Evolutionary conservation across 2,888 invertebrate genomes (phyloP).

Genomic region (Tetranychus piercei): DNA sequence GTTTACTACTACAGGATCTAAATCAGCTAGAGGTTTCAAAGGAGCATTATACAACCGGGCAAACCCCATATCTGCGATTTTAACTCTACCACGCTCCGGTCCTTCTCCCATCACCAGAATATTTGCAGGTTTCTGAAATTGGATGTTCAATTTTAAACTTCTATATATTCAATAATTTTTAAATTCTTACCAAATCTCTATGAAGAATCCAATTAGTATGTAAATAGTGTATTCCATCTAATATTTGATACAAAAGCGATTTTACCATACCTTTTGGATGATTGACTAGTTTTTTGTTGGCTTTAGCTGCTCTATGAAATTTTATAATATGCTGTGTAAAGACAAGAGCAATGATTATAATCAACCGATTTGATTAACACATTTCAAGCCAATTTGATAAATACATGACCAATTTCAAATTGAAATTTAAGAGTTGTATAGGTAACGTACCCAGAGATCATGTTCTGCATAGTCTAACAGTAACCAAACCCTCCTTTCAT

Average conservation of each 20-base stretch:
- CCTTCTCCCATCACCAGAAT: slow-evolving; percentile 99
- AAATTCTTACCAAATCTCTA: slow-evolving; percentile 56
- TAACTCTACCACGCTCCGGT: slow-evolving; percentile 80
- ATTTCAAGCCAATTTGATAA: background rate
- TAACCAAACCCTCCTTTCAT: slow-evolving; percentile 87
- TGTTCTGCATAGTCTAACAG: slow-evolving; percentile 97
- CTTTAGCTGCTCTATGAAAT: slow-evolving; percentile 91
- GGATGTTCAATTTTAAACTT: background rate
- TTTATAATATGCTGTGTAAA: slow-evolving; percentile 73
- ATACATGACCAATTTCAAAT: slow-evolving; percentile 18
- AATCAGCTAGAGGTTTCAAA: slow-evolving; percentile 83
- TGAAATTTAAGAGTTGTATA: background rate
- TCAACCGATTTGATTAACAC: background rate
- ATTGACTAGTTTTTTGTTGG: slow-evolving; percentile 85
- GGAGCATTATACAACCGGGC: slow-evolving; percentile 94
- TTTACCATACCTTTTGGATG: slow-evolving; percentile 96
- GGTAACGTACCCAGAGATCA: slow-evolving; percentile 62
- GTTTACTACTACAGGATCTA: slow-evolving; percentile 97
- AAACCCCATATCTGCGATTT: slow-evolving; percentile 97
- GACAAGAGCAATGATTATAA: slow-evolving; percentile 14
- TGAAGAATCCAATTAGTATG: slow-evolving; percentile 98
- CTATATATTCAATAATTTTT: slow-evolving; percentile 13
- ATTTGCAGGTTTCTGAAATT: slow-evolving; percentile 76
- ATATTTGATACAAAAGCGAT: slow-evolving; percentile 84
- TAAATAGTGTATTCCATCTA: slow-evolving; percentile 95